Percentiles rank a stretch among this genome's conserved stretches.
phyloP scores from a whole-genome alignment of 2,113 vertebrate species.

The Dasyprocta punctata region DNA sequence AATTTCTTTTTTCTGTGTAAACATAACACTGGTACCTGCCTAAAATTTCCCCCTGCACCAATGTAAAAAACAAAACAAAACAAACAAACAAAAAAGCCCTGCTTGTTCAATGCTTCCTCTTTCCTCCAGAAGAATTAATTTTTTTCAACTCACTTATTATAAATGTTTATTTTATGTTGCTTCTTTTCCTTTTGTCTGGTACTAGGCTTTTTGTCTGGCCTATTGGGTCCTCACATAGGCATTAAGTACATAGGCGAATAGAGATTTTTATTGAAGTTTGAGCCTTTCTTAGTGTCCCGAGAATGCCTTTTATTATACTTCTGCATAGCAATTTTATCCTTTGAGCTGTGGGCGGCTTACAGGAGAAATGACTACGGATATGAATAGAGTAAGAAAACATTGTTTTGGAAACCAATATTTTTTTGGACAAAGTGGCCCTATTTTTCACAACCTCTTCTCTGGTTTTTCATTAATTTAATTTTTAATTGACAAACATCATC shows the following conservation, averaged over 20 bases:
- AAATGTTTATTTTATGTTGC: not conserved
- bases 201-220: not conserved
- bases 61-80: not conserved
- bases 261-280: slow-evolving; percentile 42
- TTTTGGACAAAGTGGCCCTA: not conserved
- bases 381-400: not conserved
- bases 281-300: not conserved
- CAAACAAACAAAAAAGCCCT: not conserved
- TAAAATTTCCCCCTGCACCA: not conserved
- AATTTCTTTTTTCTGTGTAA: not conserved
- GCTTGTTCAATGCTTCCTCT: not conserved
- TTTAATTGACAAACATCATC: not conserved
- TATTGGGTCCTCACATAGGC: not conserved
- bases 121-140: not conserved
- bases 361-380: slow-evolving; percentile 24
- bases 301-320: slow-evolving; percentile 37
- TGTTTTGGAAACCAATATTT: slow-evolving; percentile 16
- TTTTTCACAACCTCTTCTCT: not conserved
- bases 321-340: slow-evolving; percentile 12
- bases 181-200: not conserved
- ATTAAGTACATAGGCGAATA: not conserved
- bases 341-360: not conserved
- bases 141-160: not conserved
- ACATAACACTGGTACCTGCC: not conserved
- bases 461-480: not conserved